Evolutionary conservation across 2,888 invertebrate species (phyloP).

Genomic region (Phoenoteleia sp.): DNA sequence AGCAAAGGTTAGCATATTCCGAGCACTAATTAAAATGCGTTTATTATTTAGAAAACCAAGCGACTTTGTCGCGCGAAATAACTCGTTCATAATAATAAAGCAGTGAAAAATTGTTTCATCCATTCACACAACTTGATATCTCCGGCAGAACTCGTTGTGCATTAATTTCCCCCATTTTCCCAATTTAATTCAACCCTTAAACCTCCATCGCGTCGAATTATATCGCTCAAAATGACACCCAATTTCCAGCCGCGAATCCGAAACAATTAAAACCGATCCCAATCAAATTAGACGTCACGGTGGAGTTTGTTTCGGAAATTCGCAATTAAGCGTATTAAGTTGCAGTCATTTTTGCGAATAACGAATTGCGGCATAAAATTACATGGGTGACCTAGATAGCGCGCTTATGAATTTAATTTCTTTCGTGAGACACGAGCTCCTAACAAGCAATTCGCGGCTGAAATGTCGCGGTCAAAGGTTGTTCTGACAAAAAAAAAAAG

Average conservation of each 20-base stretch:
- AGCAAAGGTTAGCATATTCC: too few relatives aligned
- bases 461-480: constrained; percentile 23
- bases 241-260: neutral
- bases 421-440: constrained; percentile 1
- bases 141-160: neutral
- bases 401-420: constrained; percentile 30
- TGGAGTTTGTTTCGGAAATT: constrained; percentile 7
- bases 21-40: constrained; percentile 73
- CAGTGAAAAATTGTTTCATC: neutral
- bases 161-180: neutral
- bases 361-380: constrained; percentile 20
- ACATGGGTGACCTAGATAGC: constrained; percentile 20
- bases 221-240: neutral
- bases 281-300: neutral
- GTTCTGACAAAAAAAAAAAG: constrained; percentile 30
- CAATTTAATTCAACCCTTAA: neutral
- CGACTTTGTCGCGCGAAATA: constrained; percentile 22
- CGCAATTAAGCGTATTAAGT: constrained; percentile 18
- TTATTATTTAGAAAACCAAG: constrained; percentile 65
- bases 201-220: neutral
- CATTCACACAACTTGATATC: neutral
- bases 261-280: neutral
- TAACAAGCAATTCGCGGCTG: constrained; percentile 21
- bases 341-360: neutral
- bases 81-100: neutral